Evolutionary conservation across 1,140 invertebrate genomes (phyloP), one percentile per base, ranked within the genome.

Genomic region (Pteromalus puparum): DNA sequence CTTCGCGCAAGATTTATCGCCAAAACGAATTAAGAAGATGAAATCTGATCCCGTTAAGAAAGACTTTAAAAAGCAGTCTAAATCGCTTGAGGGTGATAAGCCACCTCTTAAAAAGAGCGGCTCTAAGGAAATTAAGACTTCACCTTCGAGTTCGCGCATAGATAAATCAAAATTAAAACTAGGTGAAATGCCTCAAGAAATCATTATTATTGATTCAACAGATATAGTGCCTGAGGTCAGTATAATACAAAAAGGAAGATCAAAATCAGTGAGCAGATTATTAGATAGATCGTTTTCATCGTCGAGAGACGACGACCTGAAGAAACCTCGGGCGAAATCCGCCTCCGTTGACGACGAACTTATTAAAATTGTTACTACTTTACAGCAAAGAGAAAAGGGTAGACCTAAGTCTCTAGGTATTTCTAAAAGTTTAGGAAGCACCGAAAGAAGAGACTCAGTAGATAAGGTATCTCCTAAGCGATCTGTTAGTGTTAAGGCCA

Each of bases 151-250:
- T 75, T 90, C 89, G 1, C 91, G 91, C 86, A 92, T 93, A 65
- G 91, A 93, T 84, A 93, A 93, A 78, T 92, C 91, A 15, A 93
- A 93, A 86, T 86, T 93, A 30, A 93, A 93, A 70, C 85, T 93
- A 24, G 90, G 91, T 24, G 92, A 93, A 82, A 92, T 93, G 92
- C 92, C 92, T 9, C 92, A 93, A 73, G 92, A 93, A 87, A 93
- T 93, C 46, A 93, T 93, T 84, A 92, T 93, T 42, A 93, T 93
- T 18, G 92, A 93, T 84, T 92, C 92, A 3, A 92, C 91, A 2
- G 92, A 92, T 34, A 88, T 91, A 0, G 86, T 86, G 3, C 91
- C 92, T 12, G 90, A 93, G 75, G 89, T 93, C 4, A 93, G 92
- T 82, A 93, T 93, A 13, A 89, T 93, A 10, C 92, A 93, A 72